These are phyloP conservation scores for Drosophila histrio DNA, from an alignment of 2,888 invertebrate species.

Conservation along the genomic window DNA sequence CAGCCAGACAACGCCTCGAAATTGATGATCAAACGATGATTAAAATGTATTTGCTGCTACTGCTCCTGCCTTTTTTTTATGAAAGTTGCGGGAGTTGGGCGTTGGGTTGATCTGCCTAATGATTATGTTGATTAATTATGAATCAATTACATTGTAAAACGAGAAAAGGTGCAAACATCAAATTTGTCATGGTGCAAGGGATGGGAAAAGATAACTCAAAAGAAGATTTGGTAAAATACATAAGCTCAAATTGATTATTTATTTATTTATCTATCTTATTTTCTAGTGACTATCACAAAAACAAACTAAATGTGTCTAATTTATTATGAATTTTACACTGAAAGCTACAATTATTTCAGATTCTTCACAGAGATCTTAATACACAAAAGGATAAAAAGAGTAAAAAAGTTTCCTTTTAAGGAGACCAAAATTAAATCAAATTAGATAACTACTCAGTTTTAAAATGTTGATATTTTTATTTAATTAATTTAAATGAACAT, in stretches of 20 bases:
- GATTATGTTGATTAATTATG: constrained; percentile 76
- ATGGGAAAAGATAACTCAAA: not conserved
- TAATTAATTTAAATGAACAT: not conserved
- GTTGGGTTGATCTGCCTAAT: constrained; percentile 53
- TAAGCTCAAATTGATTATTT: not conserved
- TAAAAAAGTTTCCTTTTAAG: too few relatives aligned
- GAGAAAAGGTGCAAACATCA: constrained; percentile 16
- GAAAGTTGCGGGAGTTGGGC: not conserved
- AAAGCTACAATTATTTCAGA: too few relatives aligned
- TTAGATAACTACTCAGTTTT: too few relatives aligned
- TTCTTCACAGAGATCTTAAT: too few relatives aligned
- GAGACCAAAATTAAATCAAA: too few relatives aligned
- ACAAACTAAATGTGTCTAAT: not conserved
- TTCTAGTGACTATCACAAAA: too few relatives aligned
- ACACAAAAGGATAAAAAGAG: too few relatives aligned
- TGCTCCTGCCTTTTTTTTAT: constrained; percentile 7
- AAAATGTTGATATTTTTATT: too few relatives aligned
- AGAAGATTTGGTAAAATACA: too few relatives aligned
- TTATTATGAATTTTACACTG: not conserved
- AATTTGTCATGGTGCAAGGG: constrained; percentile 34
- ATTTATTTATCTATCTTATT: too few relatives aligned
- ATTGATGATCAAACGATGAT: constrained; percentile 81
- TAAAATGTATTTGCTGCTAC: constrained; percentile 67
- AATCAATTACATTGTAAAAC: constrained; percentile 74
- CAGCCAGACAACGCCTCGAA: constrained; percentile 49